Conservation (phyloP, 30 jellyfish, hydroid and myxozoan species). For the Aurelia sp. region DNA sequence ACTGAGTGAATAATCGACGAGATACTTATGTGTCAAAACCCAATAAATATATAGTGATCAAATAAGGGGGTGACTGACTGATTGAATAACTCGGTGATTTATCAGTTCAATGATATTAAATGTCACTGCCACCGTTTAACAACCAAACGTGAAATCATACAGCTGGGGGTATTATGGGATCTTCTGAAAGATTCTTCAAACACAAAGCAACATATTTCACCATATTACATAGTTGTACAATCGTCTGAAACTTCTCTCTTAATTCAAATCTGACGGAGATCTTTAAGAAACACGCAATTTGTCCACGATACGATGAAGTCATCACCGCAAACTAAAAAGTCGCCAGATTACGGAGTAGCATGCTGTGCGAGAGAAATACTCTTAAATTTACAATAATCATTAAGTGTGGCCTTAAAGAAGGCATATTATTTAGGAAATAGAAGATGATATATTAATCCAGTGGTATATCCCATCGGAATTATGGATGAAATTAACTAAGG, state of each 20-base stretch:
- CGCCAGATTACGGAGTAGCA: slow-evolving; percentile 41
- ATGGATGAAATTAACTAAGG: slow-evolving; percentile 13
- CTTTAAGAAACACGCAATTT: slow-evolving; percentile 24
- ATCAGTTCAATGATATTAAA: too few relatives aligned
- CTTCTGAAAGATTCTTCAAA: not conserved
- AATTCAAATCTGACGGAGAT: not conserved
- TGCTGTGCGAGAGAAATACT: slow-evolving; percentile 11
- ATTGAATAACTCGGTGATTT: too few relatives aligned
- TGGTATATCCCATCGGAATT: slow-evolving; percentile 22
- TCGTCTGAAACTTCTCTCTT: not conserved
- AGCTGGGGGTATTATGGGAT: too few relatives aligned
- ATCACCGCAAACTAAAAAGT: slow-evolving; percentile 25
- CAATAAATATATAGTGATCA: too few relatives aligned
- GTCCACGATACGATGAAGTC: slow-evolving; percentile 22
- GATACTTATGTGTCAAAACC: too few relatives aligned
- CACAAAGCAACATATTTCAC: slow-evolving; percentile 3
- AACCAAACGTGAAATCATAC: too few relatives aligned
- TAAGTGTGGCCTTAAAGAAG: not conserved
- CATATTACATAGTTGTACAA: not conserved
- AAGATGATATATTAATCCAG: slow-evolving; percentile 6
- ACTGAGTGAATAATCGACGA: too few relatives aligned
- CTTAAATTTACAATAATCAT: slow-evolving; percentile 2
- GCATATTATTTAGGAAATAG: slow-evolving; percentile 13
- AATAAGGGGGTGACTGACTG: too few relatives aligned
- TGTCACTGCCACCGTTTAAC: too few relatives aligned